Evolutionary conservation across 1,140 invertebrate genomes (phyloP).

Genomic region (Antheraea pernyi): DNA sequence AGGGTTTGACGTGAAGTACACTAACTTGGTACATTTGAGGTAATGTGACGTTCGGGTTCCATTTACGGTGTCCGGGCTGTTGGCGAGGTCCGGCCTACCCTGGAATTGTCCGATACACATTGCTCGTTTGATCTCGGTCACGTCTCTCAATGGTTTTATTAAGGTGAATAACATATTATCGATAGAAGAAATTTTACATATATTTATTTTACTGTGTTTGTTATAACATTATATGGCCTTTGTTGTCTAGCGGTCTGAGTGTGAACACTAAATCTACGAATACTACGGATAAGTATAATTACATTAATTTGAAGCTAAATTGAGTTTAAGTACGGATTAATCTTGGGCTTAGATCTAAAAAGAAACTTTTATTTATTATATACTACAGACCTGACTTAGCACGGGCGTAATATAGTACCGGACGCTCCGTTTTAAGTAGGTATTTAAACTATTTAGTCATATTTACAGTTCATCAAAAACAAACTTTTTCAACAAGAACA

Average conservation of each 20-base stretch:
- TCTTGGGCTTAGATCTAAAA: too few species aligned
- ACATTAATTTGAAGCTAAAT: too few species aligned
- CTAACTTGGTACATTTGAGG: slow-evolving; percentile 3
- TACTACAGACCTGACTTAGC: too few species aligned
- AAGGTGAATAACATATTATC: neutral
- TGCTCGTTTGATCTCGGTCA: neutral
- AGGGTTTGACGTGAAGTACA: neutral
- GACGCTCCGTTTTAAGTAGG: too few species aligned
- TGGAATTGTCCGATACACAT: neutral
- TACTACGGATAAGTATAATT: too few species aligned
- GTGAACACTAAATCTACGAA: neutral
- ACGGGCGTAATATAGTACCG: too few species aligned
- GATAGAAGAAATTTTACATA: neutral
- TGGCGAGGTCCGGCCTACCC: neutral
- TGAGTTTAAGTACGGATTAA: too few species aligned
- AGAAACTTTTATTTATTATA: too few species aligned
- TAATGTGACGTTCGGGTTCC: slow-evolving; percentile 10
- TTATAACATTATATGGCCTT: neutral
- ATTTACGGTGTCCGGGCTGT: slow-evolving; percentile 5
- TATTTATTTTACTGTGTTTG: neutral
- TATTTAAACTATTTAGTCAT: too few species aligned
- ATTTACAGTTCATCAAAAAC: too few species aligned
- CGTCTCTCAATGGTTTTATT: neutral
- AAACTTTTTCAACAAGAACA: too few species aligned
- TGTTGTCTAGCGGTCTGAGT: neutral